Evolutionary conservation across 2,113 vertebrate genomes (phyloP).

Genomic region (Parotia lawesii): DNA sequence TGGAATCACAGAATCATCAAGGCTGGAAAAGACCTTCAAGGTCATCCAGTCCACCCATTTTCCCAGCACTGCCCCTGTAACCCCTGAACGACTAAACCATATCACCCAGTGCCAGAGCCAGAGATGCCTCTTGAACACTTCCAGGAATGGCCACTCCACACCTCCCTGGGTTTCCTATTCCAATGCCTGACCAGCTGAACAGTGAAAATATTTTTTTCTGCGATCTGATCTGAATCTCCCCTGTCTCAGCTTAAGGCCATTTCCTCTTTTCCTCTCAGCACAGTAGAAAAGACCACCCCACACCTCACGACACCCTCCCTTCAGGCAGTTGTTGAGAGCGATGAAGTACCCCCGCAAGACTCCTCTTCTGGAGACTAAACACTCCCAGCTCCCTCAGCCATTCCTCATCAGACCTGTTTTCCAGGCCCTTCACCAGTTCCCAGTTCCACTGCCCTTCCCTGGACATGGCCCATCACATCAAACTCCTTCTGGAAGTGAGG

Average conservation of each 20-base stretch:
- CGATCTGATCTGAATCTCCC: not conserved
- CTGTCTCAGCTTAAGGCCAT: not conserved
- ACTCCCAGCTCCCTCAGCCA: not conserved
- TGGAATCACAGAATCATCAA: not conserved
- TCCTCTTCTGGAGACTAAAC: not conserved
- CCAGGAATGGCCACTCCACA: not conserved
- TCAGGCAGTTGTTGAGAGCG: not conserved
- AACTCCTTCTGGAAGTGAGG: not conserved
- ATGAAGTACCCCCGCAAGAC: not conserved
- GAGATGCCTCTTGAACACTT: not conserved
- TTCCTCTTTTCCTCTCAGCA: not conserved
- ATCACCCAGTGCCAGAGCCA: not conserved
- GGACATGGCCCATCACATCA: not conserved
- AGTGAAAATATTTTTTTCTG: not conserved
- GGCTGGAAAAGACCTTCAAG: not conserved
- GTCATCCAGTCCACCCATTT: not conserved
- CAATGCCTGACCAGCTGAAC: not conserved
- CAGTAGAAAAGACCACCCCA: rapidly evolving
- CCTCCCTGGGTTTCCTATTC: not conserved
- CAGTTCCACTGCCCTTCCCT: not conserved
- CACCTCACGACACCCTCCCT: not conserved
- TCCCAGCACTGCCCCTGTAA: not conserved
- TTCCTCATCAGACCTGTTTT: not conserved
- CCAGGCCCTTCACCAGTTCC: not conserved
- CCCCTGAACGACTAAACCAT: not conserved